These are phyloP conservation scores for Elanus axillaris DNA, from an alignment of 2,113 vertebrate genomes.

Conservation along the genomic window DNA sequence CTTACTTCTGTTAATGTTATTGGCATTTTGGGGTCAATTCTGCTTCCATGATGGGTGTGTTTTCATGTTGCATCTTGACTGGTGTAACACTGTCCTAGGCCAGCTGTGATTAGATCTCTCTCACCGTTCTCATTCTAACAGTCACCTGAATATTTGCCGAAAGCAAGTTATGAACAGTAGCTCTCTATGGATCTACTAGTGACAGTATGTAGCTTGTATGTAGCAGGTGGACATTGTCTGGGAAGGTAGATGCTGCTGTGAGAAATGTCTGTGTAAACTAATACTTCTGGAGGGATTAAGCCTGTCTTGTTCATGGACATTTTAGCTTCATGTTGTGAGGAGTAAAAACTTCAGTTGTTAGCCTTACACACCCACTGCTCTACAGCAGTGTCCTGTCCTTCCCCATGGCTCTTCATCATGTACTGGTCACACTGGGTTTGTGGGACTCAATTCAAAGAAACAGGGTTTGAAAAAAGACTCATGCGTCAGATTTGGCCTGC, in stretches of 20 bases:
- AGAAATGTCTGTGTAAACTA: neutral
- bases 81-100: neutral
- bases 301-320: accelerated
- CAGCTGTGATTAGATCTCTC: neutral
- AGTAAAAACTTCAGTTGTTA: neutral
- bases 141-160: neutral
- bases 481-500: neutral
- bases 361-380: neutral
- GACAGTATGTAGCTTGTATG: accelerated
- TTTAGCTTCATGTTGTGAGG: neutral
- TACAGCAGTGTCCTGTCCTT: neutral
- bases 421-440: neutral
- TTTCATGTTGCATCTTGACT: neutral
- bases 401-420: accelerated
- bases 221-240: accelerated
- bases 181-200: neutral
- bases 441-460: neutral
- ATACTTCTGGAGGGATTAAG: neutral
- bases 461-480: accelerated
- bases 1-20: accelerated
- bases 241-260: neutral
- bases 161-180: neutral
- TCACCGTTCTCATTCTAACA: neutral
- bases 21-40: neutral
- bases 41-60: neutral